Conservation (phyloP, 2,888 invertebrate species). For the Aspidiotus destructor region DNA sequence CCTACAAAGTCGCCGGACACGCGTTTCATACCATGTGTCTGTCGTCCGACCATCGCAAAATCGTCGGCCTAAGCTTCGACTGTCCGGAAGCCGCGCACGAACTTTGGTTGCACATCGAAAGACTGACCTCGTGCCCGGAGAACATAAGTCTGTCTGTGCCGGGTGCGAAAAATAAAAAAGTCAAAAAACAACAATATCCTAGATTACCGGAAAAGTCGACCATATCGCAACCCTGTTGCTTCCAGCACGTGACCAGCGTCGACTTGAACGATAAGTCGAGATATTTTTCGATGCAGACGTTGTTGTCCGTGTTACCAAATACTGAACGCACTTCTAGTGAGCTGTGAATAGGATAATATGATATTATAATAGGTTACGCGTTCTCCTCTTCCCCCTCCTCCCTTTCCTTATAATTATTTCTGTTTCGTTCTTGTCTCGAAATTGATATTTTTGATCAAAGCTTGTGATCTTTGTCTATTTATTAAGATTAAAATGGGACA, state of each 20-base stretch:
- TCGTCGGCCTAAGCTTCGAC: slow-evolving; percentile 72
- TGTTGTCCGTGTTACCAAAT: slow-evolving; percentile 44
- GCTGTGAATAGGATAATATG: slow-evolving; percentile 6
- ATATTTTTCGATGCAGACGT: slow-evolving; percentile 58
- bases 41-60: slow-evolving; percentile 63
- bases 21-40: slow-evolving; percentile 75
- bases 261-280: slow-evolving; percentile 56
- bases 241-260: slow-evolving; percentile 71
- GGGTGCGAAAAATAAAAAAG: slow-evolving; percentile 52
- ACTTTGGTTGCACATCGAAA: slow-evolving; percentile 58
- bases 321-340: slow-evolving; percentile 24
- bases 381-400: slow-evolving; percentile 2
- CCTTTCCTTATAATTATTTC: slow-evolving; percentile 3
- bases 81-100: slow-evolving; percentile 60
- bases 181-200: slow-evolving; percentile 48
- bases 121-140: slow-evolving; percentile 62
- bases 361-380: not conserved
- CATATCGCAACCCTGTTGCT: slow-evolving; percentile 75
- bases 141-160: slow-evolving; percentile 65
- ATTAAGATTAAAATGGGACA: too few relatives aligned
- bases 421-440: slow-evolving; percentile 1
- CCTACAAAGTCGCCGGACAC: slow-evolving; percentile 57
- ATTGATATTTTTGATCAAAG: slow-evolving; percentile 1
- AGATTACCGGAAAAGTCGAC: slow-evolving; percentile 65
- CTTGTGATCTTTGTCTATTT: not conserved